Percentiles rank a stretch among this genome's conserved stretches.
These are phyloP conservation scores for Xanthorhoe spadicearia DNA, from an alignment of 2,888 invertebrate genomes.

Conservation along the genomic window DNA sequence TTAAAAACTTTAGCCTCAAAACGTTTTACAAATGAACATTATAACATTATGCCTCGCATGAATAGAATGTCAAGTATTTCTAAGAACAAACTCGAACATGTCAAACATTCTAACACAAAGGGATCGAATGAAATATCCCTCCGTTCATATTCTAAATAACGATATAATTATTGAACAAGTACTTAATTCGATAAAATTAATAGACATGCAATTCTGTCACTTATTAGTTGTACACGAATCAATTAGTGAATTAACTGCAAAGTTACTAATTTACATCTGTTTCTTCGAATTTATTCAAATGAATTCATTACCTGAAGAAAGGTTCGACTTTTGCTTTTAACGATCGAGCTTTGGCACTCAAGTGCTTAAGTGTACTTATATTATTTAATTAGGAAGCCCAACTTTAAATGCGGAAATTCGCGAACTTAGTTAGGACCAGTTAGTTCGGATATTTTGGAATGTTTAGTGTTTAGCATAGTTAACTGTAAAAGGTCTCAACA, in stretches of 20 bases:
- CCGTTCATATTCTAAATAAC: slow-evolving; percentile 15
- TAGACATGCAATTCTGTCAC: slow-evolving; percentile 10
- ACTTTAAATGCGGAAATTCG: slow-evolving; percentile 17
- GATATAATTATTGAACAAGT: slow-evolving; percentile 7
- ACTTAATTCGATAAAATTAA: neutral
- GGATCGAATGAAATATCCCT: slow-evolving; percentile 17
- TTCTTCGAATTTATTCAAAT: slow-evolving; percentile 30
- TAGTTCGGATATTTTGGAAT: slow-evolving; percentile 3
- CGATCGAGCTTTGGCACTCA: slow-evolving; percentile 12
- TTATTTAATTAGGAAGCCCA: slow-evolving; percentile 16
- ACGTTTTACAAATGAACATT: slow-evolving; percentile 1
- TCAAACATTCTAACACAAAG: slow-evolving; percentile 34
- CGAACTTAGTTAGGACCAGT: slow-evolving; percentile 2
- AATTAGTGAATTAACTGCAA: slow-evolving; percentile 26
- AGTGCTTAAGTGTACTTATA: slow-evolving; percentile 11
- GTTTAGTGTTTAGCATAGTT: neutral
- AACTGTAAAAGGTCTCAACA: neutral
- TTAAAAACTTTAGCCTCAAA: neutral
- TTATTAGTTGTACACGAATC: slow-evolving; percentile 22
- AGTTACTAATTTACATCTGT: slow-evolving; percentile 30
- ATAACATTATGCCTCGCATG: slow-evolving; percentile 13
- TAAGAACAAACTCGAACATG: slow-evolving; percentile 23
- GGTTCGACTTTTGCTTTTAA: slow-evolving; percentile 14
- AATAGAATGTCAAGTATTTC: slow-evolving; percentile 29
- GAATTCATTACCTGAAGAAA: slow-evolving; percentile 25